phyloP scores from a whole-genome alignment of 2,888 invertebrate species.

The Mimumesa dahlbomi region DNA sequence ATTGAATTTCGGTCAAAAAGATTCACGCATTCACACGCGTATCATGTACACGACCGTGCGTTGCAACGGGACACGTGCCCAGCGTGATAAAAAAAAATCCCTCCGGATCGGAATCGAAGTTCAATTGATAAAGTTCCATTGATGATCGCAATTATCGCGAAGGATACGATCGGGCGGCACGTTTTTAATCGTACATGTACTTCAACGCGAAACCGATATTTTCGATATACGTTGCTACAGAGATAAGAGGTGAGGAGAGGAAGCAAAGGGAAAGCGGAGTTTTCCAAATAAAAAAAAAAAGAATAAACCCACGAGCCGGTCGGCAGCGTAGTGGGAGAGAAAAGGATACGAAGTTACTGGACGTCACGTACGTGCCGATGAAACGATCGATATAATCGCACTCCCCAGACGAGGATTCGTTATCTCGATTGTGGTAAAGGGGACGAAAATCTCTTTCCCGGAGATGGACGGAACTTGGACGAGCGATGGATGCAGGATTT shows the following conservation, averaged over 20 bases:
- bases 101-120: background rate
- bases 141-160: background rate
- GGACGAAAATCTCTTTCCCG: slow-evolving; percentile 49
- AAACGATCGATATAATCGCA: slow-evolving; percentile 65
- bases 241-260: background rate
- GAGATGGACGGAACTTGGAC: slow-evolving; percentile 46
- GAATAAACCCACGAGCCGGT: slow-evolving; percentile 11
- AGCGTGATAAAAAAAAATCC: too few relatives aligned
- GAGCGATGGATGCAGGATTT: slow-evolving; percentile 39
- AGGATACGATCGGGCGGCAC: background rate
- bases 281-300: background rate
- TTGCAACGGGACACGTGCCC: too few relatives aligned
- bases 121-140: background rate
- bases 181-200: background rate
- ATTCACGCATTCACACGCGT: too few relatives aligned
- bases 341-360: slow-evolving; percentile 47
- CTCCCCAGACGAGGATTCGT: slow-evolving; percentile 55
- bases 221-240: background rate
- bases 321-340: slow-evolving; percentile 4
- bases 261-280: background rate
- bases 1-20: too few relatives aligned
- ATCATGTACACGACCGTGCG: too few relatives aligned
- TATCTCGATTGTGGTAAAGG: slow-evolving; percentile 56
- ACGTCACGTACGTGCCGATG: slow-evolving; percentile 59
- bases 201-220: background rate